A percentile compares a stretch with the other conserved stretches of the same genome.
Evolutionary conservation across 1,140 invertebrate species (phyloP).

Genomic region (Lamellibrachia luymesi): DNA sequence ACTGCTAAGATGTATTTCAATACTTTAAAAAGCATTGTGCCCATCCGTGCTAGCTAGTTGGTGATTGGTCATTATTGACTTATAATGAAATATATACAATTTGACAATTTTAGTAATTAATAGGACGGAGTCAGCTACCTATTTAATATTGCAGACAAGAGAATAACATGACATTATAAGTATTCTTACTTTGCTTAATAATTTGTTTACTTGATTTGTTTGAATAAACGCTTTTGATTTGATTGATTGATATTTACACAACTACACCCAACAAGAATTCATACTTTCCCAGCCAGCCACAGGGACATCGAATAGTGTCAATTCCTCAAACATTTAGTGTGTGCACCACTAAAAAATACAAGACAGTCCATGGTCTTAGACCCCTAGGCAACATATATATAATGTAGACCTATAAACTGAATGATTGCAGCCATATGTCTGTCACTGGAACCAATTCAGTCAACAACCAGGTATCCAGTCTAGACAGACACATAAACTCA

Average conservation of each 20-base stretch:
- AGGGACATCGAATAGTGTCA: neutral
- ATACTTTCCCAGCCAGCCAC: neutral
- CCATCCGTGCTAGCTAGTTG: neutral
- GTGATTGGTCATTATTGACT: neutral
- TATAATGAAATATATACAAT: neutral
- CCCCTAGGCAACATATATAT: neutral
- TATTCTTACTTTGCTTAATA: no score
- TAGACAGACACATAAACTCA: neutral
- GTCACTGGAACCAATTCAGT: neutral
- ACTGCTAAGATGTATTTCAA: no score
- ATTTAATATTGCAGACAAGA: no score
- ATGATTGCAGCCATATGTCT: neutral
- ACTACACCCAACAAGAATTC: no score
- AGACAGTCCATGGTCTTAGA: neutral
- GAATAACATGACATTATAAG: no score
- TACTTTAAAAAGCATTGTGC: neutral
- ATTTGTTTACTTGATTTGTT: no score
- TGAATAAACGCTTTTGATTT: no score
- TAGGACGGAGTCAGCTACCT: no score
- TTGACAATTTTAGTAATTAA: no score
- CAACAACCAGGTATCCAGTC: neutral
- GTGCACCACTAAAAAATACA: neutral
- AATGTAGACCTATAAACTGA: neutral
- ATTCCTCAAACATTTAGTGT: neutral
- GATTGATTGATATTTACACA: no score